Conservation (phyloP, 2,113 vertebrate genomes). For the Anguilla japonica region DNA sequence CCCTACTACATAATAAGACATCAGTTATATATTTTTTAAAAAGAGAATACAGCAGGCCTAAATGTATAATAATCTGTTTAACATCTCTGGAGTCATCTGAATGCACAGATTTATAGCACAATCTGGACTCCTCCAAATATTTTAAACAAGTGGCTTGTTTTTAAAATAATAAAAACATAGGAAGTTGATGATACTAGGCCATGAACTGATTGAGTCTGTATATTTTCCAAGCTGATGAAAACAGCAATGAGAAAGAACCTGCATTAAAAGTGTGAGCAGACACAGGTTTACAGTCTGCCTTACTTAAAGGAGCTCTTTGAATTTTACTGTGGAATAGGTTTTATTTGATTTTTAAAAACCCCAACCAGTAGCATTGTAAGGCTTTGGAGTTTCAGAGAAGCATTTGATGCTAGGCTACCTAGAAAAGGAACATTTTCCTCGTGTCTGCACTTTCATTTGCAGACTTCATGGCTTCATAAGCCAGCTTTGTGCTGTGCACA, state of each 20-base stretch:
- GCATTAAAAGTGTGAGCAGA: too few relatives aligned
- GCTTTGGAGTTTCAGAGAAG: not conserved
- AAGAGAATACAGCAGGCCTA: not conserved
- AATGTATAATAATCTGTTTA: not conserved
- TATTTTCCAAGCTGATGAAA: too few relatives aligned
- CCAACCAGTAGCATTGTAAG: not conserved
- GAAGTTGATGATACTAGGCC: not conserved
- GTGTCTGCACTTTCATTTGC: not conserved
- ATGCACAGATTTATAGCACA: not conserved
- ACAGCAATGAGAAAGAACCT: too few relatives aligned
- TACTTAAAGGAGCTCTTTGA: not conserved
- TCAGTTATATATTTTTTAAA: not conserved
- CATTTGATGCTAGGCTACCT: not conserved
- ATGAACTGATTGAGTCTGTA: too few relatives aligned
- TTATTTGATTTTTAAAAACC: not conserved
- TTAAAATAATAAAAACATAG: too few relatives aligned
- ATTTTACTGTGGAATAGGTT: not conserved
- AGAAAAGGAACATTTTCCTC: not conserved
- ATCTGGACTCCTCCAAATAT: too few relatives aligned
- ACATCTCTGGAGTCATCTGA: not conserved
- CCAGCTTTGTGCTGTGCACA: not conserved
- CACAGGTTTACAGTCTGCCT: not conserved
- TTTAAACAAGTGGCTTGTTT: not conserved
- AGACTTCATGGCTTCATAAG: not conserved
- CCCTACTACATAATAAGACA: not conserved